These are phyloP conservation scores for Bombus consobrinus DNA, from an alignment of 1,140 invertebrate species.

Conservation along the genomic window DNA sequence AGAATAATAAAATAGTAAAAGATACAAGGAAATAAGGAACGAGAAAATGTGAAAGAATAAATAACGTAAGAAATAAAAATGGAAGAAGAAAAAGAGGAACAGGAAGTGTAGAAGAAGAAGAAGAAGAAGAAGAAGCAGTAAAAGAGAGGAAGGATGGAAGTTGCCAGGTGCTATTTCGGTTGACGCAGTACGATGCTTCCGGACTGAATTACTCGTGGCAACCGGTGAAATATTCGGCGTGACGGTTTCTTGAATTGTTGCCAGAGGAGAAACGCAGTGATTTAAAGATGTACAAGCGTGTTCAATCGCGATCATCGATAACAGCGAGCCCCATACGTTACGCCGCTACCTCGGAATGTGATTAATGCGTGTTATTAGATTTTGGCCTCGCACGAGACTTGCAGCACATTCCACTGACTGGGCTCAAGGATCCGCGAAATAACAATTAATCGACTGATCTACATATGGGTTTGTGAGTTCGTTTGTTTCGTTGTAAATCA, in stretches of 20 bases:
- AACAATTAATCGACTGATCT: not conserved
- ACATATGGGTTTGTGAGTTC: not conserved
- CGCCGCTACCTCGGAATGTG: constrained; percentile 26
- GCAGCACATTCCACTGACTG: constrained; percentile 42
- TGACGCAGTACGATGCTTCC: not conserved
- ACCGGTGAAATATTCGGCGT: not conserved
- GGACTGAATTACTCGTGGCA: not conserved
- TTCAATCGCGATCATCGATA: not conserved
- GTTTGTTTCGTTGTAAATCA: not conserved
- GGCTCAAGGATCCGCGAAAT: constrained; percentile 41
- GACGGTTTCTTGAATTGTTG: constrained; percentile 35
- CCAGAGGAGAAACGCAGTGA: constrained; percentile 18
- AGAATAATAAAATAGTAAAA: not conserved
- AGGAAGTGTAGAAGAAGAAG: not conserved
- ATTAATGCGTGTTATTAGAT: constrained; percentile 42
- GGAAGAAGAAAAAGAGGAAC: too few relatives aligned
- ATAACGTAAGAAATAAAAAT: not conserved
- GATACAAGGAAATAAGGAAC: not conserved
- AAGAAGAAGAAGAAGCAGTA: not conserved
- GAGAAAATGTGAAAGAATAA: not conserved
- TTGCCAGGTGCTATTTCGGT: constrained; percentile 6
- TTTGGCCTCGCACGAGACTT: constrained; percentile 30
- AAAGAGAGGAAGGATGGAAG: not conserved
- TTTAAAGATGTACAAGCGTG: not conserved
- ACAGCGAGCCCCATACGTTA: constrained; percentile 29